These are phyloP conservation scores for Sebastes hopkinsi DNA, from an alignment of 2,797 vertebrate genomes.

Conservation along the genomic window DNA sequence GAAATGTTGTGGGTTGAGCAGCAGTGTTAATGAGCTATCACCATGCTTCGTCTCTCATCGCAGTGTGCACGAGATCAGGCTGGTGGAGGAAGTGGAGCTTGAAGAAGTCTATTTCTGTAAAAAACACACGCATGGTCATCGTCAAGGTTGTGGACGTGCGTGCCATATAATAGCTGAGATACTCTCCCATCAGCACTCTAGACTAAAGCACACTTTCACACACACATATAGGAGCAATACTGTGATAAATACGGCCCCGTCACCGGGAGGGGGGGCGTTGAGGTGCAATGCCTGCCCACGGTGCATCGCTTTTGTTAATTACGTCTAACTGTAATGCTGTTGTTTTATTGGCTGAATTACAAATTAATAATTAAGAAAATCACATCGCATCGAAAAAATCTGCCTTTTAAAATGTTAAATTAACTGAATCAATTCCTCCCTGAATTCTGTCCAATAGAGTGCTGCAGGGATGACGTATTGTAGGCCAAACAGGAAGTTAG, in stretches of 20 bases:
- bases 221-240: background rate
- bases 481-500: too few species aligned
- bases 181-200: slow-evolving; percentile 24
- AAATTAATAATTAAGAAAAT: background rate
- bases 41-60: background rate
- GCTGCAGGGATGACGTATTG: too few species aligned
- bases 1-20: slow-evolving; percentile 12
- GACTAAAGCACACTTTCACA: slow-evolving; percentile 15
- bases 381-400: background rate
- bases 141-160: slow-evolving; percentile 46
- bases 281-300: too few species aligned
- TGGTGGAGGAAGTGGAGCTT: slow-evolving; percentile 53
- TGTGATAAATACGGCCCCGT: background rate
- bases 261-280: background rate
- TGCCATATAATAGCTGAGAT: slow-evolving; percentile 13
- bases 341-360: background rate
- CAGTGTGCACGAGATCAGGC: slow-evolving; percentile 22
- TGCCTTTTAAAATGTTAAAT: background rate
- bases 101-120: slow-evolving; percentile 57
- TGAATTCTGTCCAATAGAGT: background rate
- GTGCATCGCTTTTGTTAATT: background rate
- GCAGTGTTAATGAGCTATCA: slow-evolving; percentile 41
- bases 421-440: background rate
- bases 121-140: slow-evolving; percentile 19
- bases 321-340: background rate